phyloP scores from a whole-genome alignment of 2,888 invertebrate genomes.

The Tenodera sinensis region DNA sequence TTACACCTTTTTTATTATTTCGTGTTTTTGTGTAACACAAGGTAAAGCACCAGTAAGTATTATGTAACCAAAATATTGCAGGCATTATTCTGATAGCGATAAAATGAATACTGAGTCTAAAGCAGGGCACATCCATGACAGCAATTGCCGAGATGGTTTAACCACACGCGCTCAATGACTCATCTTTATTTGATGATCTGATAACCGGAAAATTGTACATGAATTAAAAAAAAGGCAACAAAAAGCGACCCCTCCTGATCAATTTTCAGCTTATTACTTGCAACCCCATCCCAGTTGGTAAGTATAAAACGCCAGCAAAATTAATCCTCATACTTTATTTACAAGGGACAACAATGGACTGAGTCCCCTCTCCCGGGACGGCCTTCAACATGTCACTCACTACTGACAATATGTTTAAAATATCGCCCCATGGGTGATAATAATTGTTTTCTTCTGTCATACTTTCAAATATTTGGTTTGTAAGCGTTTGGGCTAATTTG shows the following conservation, averaged over 20 bases:
- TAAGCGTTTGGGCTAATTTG: too few relatives aligned
- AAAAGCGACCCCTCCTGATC: not conserved
- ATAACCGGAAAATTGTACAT: not conserved
- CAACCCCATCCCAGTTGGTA: not conserved
- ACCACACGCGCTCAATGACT: not conserved
- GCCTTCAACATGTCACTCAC: not conserved
- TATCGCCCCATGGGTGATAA: not conserved
- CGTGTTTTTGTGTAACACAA: too few relatives aligned
- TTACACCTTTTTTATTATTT: too few relatives aligned
- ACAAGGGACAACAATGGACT: not conserved
- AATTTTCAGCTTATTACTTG: not conserved
- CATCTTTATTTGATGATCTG: not conserved
- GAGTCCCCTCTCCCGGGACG: not conserved
- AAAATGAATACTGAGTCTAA: too few relatives aligned
- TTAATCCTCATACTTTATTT: not conserved
- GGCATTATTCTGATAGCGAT: too few relatives aligned
- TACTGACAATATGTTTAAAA: not conserved
- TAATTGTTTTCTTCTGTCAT: not conserved
- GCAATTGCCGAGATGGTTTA: not conserved
- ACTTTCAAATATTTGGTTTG: not conserved
- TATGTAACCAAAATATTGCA: too few relatives aligned
- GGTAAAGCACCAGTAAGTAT: too few relatives aligned
- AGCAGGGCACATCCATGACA: too few relatives aligned
- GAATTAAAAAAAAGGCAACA: not conserved
- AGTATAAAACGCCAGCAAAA: not conserved